Conservation (phyloP, 2,888 invertebrate species). For the Xiphydria camelus region DNA sequence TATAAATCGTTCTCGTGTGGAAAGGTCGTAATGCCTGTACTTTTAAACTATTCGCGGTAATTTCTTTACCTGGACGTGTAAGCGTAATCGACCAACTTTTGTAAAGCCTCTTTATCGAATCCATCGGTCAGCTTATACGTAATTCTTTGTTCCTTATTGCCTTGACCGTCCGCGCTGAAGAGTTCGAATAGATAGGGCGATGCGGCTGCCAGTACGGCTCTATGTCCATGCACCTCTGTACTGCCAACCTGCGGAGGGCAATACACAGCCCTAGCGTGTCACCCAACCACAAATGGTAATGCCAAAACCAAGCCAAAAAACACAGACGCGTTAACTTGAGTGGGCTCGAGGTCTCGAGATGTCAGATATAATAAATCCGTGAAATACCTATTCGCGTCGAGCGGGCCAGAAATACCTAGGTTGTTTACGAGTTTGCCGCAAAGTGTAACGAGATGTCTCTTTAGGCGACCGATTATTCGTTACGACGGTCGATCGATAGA, state of each 20-base stretch:
- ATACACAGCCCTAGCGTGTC: slow-evolving; percentile 27
- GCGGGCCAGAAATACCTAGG: too few species aligned
- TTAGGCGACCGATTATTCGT: too few species aligned
- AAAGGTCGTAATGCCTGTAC: not conserved
- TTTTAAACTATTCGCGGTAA: slow-evolving; percentile 19
- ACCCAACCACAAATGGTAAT: slow-evolving; percentile 22
- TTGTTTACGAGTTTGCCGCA: too few species aligned
- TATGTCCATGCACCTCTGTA: slow-evolving; percentile 75
- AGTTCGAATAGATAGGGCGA: slow-evolving; percentile 78
- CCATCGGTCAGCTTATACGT: slow-evolving; percentile 68
- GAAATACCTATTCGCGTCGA: slow-evolving; percentile 17
- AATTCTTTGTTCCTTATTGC: slow-evolving; percentile 45
- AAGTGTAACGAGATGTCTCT: too few species aligned
- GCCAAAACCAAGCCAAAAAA: slow-evolving; percentile 20
- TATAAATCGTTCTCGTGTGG: not conserved
- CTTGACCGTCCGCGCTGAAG: slow-evolving; percentile 63
- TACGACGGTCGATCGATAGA: too few species aligned
- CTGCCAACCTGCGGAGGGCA: slow-evolving; percentile 63
- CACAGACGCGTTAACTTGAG: slow-evolving; percentile 16
- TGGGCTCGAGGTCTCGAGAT: too few species aligned
- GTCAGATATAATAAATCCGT: too few species aligned
- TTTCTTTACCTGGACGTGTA: slow-evolving; percentile 71
- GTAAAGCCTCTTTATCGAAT: slow-evolving; percentile 70
- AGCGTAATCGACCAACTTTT: slow-evolving; percentile 78
- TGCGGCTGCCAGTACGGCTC: slow-evolving; percentile 78